Evolutionary conservation across 2,797 vertebrate genomes (phyloP), one percentile per base, ranked within the genome.

Genomic region (Orientallactaga sibirica): DNA sequence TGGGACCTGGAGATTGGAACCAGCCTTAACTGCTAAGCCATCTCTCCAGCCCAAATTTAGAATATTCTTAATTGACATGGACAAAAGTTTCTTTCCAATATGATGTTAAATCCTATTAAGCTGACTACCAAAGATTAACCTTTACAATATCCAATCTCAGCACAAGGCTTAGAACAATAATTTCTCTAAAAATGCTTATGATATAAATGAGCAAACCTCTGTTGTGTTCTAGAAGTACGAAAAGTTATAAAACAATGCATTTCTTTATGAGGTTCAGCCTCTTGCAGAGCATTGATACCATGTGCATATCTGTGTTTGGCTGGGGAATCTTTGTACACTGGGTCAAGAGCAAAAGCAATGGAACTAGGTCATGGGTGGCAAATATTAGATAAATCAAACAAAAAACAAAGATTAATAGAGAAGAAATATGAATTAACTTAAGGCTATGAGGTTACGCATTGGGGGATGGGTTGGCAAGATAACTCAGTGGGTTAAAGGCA

Each of bases 141-240:
- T 14, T 58, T 16, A 58, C 55, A 16, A 15, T 58, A 58, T 58
- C 15, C 43, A 58, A 66, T 52, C 5, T 87, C n/a, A 67, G 8
- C 9, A 85, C 18, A 61, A 19, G 37, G 33, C 5, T 95, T 90
- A 86, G 14, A 10, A 67, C 16, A 83, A 61, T 20, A 2, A 33
- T 86, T 86, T 92, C 14, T 92, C 52, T 92, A 58, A 18, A 81
- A 79, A 68, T 68, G 4, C 58, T 91, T 79, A 48, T 79, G 29
- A 41, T 78, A 83, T 80, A 92, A 95, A 67, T 77, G 12, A 88
- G 27, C 11, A 86, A 76, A 75, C n/a, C 48, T 79, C 20, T 83
- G 15, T 37, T 83, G 33, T 78, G 25, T 7, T 83, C 9, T n/a
- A 27, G 12, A 10, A 1, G 1, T 79, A 2, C 10, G 62, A 27